Evolutionary conservation across 2,797 vertebrate species (phyloP).

Genomic region (Luscinia megarhynchos): DNA sequence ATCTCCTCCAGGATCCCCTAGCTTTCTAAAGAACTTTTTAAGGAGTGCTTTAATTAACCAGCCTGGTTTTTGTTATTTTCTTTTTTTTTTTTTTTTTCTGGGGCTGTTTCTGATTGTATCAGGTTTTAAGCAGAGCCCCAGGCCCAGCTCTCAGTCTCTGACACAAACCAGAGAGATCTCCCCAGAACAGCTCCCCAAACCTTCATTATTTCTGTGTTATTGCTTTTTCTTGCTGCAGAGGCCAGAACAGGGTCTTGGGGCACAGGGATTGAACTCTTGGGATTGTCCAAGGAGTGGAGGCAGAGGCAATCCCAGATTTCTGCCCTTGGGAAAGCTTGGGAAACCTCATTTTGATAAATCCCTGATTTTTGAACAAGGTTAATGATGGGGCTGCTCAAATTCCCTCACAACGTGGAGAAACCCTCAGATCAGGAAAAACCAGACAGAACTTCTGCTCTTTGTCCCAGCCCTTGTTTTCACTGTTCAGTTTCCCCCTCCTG

Average conservation of each 20-base stretch:
- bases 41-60: slow-evolving; percentile 12
- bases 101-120: slow-evolving; percentile 32
- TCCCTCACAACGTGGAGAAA: fast-evolving
- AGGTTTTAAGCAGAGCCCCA: not conserved
- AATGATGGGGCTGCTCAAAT: not conserved
- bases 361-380: not conserved
- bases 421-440: fast-evolving
- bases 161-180: slow-evolving; percentile 56
- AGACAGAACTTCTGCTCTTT: not conserved
- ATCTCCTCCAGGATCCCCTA: not conserved
- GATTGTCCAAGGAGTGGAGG: fast-evolving
- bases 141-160: not conserved
- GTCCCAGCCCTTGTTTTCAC: not conserved
- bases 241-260: not conserved
- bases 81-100: not conserved
- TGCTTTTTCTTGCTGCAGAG: not conserved
- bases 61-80: not conserved
- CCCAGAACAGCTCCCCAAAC: not conserved
- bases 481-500: fast-evolving
- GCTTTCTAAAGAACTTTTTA: not conserved
- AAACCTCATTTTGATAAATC: fast-evolving
- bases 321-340: not conserved
- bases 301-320: not conserved
- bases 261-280: not conserved
- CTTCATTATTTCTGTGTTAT: not conserved